Evolutionary conservation across 2,797 vertebrate species (phyloP).

Genomic region (Syncerus caffer): DNA sequence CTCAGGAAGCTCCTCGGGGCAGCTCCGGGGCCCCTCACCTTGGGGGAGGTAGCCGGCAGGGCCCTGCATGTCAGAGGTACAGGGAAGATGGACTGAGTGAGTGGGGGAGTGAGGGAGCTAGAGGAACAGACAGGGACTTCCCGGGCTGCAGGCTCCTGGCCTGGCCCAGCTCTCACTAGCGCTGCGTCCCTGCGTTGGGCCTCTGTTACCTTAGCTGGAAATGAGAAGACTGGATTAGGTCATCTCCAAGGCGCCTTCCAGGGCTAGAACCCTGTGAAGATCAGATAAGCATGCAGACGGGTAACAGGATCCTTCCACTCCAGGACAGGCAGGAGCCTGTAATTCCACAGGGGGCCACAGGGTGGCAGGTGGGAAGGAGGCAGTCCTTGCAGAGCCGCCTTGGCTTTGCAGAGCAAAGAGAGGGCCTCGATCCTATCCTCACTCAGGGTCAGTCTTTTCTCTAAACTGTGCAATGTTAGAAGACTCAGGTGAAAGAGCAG

Average conservation of each 20-base stretch:
- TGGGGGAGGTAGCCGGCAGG: background rate
- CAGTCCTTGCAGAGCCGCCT: accelerated
- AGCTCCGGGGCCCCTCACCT: background rate
- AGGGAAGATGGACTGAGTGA: background rate
- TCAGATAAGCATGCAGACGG: background rate
- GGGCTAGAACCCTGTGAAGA: background rate
- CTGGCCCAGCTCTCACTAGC: background rate
- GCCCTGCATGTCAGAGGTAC: background rate
- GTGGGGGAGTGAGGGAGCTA: background rate
- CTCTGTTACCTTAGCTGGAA: background rate
- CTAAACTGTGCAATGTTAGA: background rate
- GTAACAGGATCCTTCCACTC: background rate
- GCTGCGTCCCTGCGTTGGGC: background rate
- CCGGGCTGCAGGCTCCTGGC: background rate
- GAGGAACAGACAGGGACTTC: background rate
- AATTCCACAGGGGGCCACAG: background rate
- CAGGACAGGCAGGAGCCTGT: background rate
- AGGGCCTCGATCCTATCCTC: background rate
- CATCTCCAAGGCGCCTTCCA: background rate
- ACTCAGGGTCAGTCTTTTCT: background rate
- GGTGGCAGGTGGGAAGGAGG: constrained; percentile 63
- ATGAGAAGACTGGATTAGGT: background rate
- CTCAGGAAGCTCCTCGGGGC: background rate
- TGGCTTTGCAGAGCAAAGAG: background rate
- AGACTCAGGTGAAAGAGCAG: background rate